phyloP scores from a whole-genome alignment of 2,113 vertebrate species.

The Vulpes ferrilata region DNA sequence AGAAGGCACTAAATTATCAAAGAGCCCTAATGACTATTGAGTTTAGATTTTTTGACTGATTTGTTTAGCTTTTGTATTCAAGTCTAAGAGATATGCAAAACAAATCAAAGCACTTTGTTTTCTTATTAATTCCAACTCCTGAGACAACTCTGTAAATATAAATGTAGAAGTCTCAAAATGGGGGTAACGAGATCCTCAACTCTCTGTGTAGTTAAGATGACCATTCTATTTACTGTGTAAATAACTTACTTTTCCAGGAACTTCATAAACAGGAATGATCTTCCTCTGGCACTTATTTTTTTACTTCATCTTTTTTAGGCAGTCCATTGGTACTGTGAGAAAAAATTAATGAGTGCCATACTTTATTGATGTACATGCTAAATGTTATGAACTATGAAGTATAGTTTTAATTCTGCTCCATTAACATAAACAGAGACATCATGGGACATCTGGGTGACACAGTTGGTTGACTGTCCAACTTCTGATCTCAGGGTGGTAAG shows the following conservation, averaged over 20 bases:
- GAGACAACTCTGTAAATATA: background rate
- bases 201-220: background rate
- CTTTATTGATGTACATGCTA: background rate
- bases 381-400: background rate
- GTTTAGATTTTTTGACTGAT: background rate
- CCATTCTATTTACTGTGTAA: fast-evolving
- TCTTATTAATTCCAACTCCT: background rate
- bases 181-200: background rate
- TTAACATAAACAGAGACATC: background rate
- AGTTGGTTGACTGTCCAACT: background rate
- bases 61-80: background rate
- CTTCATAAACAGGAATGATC: background rate
- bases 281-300: background rate
- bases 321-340: background rate
- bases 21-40: background rate
- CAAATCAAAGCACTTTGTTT: background rate
- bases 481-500: background rate
- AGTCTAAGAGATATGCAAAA: background rate
- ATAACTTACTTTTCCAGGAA: background rate
- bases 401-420: background rate
- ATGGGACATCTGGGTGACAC: background rate
- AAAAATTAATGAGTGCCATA: background rate
- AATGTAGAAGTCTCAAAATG: background rate
- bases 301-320: background rate
- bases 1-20: background rate